Conservation (phyloP, 37 sponge, comb jelly and placozoan species). For the Cladorhizidae sp. region DNA sequence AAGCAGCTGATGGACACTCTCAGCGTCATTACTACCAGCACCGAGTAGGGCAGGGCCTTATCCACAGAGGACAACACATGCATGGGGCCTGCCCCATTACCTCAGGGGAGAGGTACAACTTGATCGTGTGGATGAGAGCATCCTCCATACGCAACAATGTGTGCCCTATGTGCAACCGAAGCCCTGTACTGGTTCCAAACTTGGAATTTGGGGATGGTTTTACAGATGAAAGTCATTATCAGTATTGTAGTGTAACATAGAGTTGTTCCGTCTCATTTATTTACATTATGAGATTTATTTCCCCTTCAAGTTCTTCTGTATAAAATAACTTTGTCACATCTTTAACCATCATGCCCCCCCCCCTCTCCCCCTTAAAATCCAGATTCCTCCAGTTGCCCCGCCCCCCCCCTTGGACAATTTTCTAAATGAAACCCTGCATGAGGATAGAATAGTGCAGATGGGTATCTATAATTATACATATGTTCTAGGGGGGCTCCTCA, state of each 20-base stretch:
- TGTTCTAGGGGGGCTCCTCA: too few species aligned
- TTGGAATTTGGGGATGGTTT: slow-evolving; percentile 80
- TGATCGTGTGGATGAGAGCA: slow-evolving; percentile 85
- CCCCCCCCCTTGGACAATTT: too few species aligned
- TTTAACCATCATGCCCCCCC: too few species aligned
- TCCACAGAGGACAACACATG: slow-evolving; percentile 79
- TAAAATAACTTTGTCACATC: too few species aligned
- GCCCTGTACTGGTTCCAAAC: slow-evolving; percentile 59
- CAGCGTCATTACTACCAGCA: slow-evolving; percentile 40
- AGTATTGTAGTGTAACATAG: neutral
- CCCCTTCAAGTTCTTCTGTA: too few species aligned
- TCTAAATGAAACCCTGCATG: too few species aligned
- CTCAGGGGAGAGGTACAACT: slow-evolving; percentile 72
- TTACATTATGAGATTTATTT: too few species aligned
- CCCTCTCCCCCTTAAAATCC: too few species aligned
- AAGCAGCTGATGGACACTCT: neutral
- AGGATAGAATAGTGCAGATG: too few species aligned
- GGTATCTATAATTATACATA: too few species aligned
- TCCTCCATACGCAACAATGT: slow-evolving; percentile 70
- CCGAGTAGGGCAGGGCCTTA: slow-evolving; percentile 48
- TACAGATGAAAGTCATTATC: slow-evolving; percentile 10
- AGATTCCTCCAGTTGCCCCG: too few species aligned
- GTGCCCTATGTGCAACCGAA: slow-evolving; percentile 81
- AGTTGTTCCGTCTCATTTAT: too few species aligned
- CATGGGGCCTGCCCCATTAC: slow-evolving; percentile 68